A percentile compares a stretch with the other conserved stretches of the same genome.
Conservation (phyloP, 1,140 invertebrate genomes). For the Olivierus martensii region DNA sequence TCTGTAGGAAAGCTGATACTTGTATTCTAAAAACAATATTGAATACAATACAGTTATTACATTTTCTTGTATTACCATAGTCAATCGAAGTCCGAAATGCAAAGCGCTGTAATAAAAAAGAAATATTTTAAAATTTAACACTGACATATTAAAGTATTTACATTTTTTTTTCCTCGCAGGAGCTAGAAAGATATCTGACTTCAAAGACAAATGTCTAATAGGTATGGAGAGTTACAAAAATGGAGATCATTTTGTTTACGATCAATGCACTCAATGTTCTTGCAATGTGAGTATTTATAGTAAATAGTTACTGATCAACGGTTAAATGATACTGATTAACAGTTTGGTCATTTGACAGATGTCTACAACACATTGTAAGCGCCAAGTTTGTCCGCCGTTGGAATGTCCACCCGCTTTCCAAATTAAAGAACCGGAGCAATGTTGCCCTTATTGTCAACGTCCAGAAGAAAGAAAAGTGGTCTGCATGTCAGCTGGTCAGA, state of each 20-base stretch:
- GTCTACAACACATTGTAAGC: slow-evolving; percentile 60
- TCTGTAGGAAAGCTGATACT: too few relatives aligned
- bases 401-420: slow-evolving; percentile 57
- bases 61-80: too few relatives aligned
- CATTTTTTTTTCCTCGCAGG: slow-evolving; percentile 17
- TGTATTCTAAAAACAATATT: too few relatives aligned
- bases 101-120: too few relatives aligned
- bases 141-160: too few relatives aligned
- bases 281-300: slow-evolving; percentile 38
- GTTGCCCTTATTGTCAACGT: slow-evolving; percentile 46
- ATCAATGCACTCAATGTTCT: slow-evolving; percentile 66
- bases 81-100: too few relatives aligned
- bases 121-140: too few relatives aligned
- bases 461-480: slow-evolving; percentile 32
- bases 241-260: slow-evolving; percentile 43
- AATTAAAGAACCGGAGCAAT: slow-evolving; percentile 45
- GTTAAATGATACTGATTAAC: too few relatives aligned
- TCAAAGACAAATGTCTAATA: slow-evolving; percentile 43
- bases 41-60: too few relatives aligned
- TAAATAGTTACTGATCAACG: too few relatives aligned
- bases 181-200: slow-evolving; percentile 21
- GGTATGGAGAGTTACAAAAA: slow-evolving; percentile 43
- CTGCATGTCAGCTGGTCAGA: too few relatives aligned
- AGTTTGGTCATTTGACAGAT: too few relatives aligned
- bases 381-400: slow-evolving; percentile 62